Base-by-base conservation (phyloP, 2,888 invertebrate genomes). In the Trissoscelio sp. region DNA sequence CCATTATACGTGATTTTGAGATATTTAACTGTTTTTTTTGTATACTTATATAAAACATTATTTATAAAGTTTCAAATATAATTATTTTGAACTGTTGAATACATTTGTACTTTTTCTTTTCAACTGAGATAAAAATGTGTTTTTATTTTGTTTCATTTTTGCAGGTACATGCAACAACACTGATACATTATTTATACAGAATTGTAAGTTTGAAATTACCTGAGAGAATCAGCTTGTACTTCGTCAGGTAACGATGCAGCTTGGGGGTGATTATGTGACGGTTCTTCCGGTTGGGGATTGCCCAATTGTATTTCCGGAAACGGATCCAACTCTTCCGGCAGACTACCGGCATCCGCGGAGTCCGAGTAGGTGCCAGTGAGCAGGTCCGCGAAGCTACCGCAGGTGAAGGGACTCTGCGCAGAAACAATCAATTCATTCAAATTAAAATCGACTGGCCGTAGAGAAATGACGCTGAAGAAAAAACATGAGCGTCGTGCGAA, bases 351-450 rank as follows among this genome's bases (percentile, higher is more conserved):
- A 77, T 90, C 90, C 39, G 89, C 81, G 83, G 94, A 94, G 91
- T 95, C 95, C 91, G 95, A 93, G 91, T 95, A 95, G 87, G 95
- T 94, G 77, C 95, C 94, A 90, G 94, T 95, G 90, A 95, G 93
- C 91, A 96, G 93, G 93, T 96, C 95, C 92, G 95, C 95, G 92
- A 96, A 95, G 92, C 95, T 95, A 92, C 93, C 93, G 92, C 95
- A 94, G 92, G 95, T 95, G 93, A 95, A 95, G 92, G 95, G 94
- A 92, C 95, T 94, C 95, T 95, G 94, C 14, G 77, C 0, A 62
- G 14, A 74, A 42, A 62, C n/a, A 58, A 42, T 24, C 31, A 82
- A 12, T 14, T n/a, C n/a, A 42, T 39, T 37, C 11, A 37, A 11
- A 37, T 37, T 11, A 11, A 37, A 37, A 37, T 37, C 11, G 37